Evolutionary conservation across 2,888 invertebrate genomes (phyloP).

Genomic region (Lithodes maja): DNA sequence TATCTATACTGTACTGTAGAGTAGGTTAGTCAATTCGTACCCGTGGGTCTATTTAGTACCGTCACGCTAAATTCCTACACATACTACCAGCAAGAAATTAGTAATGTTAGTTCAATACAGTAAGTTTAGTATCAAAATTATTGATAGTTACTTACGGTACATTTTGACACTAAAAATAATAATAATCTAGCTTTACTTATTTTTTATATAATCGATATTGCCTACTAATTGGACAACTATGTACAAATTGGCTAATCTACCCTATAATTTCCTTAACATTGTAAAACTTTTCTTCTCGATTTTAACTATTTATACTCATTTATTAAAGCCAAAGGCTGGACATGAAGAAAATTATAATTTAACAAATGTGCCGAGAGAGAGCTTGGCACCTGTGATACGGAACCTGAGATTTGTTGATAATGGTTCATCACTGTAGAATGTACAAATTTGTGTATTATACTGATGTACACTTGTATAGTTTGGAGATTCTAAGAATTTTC

Average conservation of each 20-base stretch:
- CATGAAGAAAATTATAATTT: not conserved
- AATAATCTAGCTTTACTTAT: no score
- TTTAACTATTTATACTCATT: slow-evolving; percentile 12
- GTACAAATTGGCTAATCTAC: not conserved
- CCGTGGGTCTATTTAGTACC: no score
- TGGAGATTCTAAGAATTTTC: slow-evolving; percentile 43
- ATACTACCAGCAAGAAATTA: no score
- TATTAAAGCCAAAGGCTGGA: not conserved
- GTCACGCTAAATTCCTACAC: no score
- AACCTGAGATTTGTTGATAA: slow-evolving; percentile 19
- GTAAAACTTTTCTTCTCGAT: slow-evolving; percentile 9
- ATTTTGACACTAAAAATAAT: no score
- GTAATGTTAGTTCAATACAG: no score
- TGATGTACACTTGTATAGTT: slow-evolving; percentile 39
- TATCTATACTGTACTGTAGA: no score
- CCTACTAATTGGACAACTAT: no score
- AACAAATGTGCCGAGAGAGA: slow-evolving; percentile 8
- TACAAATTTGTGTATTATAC: slow-evolving; percentile 54
- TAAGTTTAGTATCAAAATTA: no score
- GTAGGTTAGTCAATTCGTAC: no score
- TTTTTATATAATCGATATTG: no score
- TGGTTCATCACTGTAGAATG: slow-evolving; percentile 46
- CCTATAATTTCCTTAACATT: slow-evolving; percentile 25
- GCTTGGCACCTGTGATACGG: slow-evolving; percentile 44
- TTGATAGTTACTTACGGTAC: no score